Percentiles rank a stretch among this genome's conserved stretches.
Conservation (phyloP, 1,140 invertebrate genomes). For the Drosophila sp. region DNA sequence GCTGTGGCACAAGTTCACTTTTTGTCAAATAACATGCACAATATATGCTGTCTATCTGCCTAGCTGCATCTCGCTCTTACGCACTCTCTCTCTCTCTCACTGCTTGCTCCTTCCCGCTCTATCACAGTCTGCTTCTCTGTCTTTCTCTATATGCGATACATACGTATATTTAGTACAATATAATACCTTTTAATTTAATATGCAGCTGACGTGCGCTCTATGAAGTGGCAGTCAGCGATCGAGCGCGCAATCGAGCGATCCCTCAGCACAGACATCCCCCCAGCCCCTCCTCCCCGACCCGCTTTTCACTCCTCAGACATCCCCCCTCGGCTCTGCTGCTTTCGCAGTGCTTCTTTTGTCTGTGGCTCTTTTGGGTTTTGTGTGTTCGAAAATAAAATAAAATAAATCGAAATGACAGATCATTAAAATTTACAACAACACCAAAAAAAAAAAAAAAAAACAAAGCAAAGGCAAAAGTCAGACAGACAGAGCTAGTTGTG, state of each 20-base stretch:
- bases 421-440: slow-evolving; percentile 84
- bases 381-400: slow-evolving; percentile 80
- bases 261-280: slow-evolving; percentile 22
- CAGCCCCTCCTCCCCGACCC: neutral
- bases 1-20: slow-evolving; percentile 32
- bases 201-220: slow-evolving; percentile 80
- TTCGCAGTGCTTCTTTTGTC: slow-evolving; percentile 58
- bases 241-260: slow-evolving; percentile 43
- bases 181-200: slow-evolving; percentile 84
- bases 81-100: neutral
- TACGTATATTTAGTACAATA: slow-evolving; percentile 77
- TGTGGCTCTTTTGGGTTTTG: slow-evolving; percentile 50
- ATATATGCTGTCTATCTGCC: neutral
- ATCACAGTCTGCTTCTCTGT: neutral
- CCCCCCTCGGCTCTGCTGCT: neutral
- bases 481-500: slow-evolving; percentile 50
- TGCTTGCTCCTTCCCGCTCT: neutral
- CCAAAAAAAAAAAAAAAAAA: slow-evolving; percentile 30
- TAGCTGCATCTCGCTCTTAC: slow-evolving; percentile 8
- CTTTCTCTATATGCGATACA: slow-evolving; percentile 11
- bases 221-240: slow-evolving; percentile 47
- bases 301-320: no score
- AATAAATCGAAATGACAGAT: slow-evolving; percentile 84
- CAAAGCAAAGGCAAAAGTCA: slow-evolving; percentile 40
- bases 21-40: slow-evolving; percentile 33